These are phyloP conservation scores for Leptodirus hochenwartii DNA, from an alignment of 2,888 invertebrate species.

Conservation along the genomic window DNA sequence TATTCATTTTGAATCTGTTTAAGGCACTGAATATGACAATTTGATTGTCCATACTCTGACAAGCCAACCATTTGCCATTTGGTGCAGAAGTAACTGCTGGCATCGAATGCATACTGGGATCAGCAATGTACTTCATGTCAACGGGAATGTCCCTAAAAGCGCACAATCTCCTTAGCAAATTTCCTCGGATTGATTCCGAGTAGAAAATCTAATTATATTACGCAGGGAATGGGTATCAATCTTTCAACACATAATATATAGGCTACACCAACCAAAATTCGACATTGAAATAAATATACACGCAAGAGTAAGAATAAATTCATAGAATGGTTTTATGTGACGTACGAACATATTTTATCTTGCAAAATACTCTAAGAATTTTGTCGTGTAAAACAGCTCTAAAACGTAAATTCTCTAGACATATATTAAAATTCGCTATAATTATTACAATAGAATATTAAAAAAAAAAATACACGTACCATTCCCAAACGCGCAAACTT, in stretches of 20 bases:
- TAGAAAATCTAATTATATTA: too few relatives aligned
- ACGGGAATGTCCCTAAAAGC: conserved; percentile 68
- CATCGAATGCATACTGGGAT: conserved; percentile 98
- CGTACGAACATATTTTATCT: too few relatives aligned
- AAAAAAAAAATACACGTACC: conserved; percentile 35
- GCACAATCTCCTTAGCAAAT: conserved; percentile 2
- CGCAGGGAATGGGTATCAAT: too few relatives aligned
- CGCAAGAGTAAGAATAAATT: too few relatives aligned
- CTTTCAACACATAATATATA: too few relatives aligned
- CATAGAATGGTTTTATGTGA: too few relatives aligned
- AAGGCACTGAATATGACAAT: conserved; percentile 94
- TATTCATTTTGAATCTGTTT: conserved; percentile 93
- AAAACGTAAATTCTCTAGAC: too few relatives aligned
- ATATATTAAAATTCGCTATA: conserved; percentile 5
- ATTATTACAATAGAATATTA: conserved; percentile 5
- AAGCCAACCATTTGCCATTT: conserved; percentile 97
- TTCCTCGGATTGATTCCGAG: not conserved
- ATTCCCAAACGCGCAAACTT: conserved; percentile 97
- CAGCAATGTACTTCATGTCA: conserved; percentile 99
- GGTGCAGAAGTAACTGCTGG: conserved; percentile 90
- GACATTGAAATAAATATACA: too few relatives aligned
- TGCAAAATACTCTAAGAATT: too few relatives aligned
- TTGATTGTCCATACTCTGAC: conserved; percentile 99
- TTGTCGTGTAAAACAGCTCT: too few relatives aligned
- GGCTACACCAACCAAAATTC: conserved; percentile 2